Conservation (phyloP, 2,888 invertebrate species). For the Lamellibrachia satsuma region DNA sequence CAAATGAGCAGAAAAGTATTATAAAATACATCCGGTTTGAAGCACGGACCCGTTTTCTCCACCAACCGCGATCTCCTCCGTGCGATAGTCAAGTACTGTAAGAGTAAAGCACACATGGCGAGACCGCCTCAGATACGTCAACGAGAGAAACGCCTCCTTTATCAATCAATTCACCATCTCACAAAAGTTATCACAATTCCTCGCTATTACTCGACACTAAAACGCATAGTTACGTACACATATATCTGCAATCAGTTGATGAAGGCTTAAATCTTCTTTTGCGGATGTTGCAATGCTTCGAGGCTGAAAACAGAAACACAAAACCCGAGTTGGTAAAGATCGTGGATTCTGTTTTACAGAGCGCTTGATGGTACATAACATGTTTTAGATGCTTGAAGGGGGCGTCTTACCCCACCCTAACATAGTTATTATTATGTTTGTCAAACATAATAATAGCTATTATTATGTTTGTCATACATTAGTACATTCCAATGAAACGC, state of each 20-base stretch:
- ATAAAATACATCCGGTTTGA: neutral
- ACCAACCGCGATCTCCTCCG: neutral
- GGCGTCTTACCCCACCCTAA: too few species aligned
- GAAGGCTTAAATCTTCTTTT: neutral
- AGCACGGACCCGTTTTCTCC: conserved; percentile 13
- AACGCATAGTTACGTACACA: neutral
- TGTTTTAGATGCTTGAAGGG: neutral
- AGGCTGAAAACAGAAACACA: neutral
- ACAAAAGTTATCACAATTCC: neutral
- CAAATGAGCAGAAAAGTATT: neutral
- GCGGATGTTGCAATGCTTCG: neutral
- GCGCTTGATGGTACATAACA: neutral
- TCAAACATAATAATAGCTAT: too few species aligned
- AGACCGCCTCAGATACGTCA: neutral
- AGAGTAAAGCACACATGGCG: neutral
- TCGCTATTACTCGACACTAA: neutral
- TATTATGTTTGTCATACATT: too few species aligned
- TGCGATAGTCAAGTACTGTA: neutral
- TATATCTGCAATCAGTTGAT: neutral
- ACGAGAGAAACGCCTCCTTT: neutral
- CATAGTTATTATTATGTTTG: too few species aligned
- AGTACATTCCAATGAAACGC: too few species aligned
- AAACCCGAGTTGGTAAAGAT: neutral
- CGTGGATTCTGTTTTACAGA: neutral
- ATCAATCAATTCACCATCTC: neutral